Conservation (phyloP, 92 coral and sea anemone species). For the Nematostella vectensis region DNA sequence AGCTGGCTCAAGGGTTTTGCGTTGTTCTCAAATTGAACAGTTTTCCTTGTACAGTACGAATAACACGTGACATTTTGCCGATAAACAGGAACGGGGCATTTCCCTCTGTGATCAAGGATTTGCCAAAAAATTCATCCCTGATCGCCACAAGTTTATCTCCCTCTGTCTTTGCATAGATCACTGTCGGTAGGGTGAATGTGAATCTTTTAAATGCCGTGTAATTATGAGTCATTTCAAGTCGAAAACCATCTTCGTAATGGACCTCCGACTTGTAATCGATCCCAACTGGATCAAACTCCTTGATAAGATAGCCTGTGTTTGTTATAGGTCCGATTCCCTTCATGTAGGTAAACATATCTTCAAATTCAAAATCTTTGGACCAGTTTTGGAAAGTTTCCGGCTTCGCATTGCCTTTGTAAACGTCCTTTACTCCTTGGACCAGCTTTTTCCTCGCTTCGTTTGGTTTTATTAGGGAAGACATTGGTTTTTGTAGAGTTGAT, state of each 20-base stretch:
- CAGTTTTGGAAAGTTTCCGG: not conserved
- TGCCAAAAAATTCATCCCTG: not conserved
- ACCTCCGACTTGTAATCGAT: not conserved
- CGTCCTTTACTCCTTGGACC: slow-evolving; percentile 8
- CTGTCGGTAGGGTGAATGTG: slow-evolving; percentile 1
- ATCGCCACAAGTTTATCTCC: not conserved
- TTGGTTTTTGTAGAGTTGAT: slow-evolving; percentile 4
- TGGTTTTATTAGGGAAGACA: not conserved
- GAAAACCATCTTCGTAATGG: slow-evolving; percentile 17
- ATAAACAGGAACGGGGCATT: not conserved
- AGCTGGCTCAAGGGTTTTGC: no score
- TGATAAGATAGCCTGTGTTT: slow-evolving; percentile 5
- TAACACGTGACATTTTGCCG: not conserved
- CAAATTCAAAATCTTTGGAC: slow-evolving; percentile 11
- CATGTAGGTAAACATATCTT: not conserved
- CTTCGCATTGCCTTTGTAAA: slow-evolving; percentile 8
- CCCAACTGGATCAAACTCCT: not conserved
- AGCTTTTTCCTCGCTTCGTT: slow-evolving; percentile 11
- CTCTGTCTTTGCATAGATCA: slow-evolving; percentile 4
- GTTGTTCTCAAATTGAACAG: no score
- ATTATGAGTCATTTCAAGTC: slow-evolving; percentile 9
- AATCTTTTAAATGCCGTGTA: slow-evolving; percentile 9
- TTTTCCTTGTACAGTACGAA: not conserved
- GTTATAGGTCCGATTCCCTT: slow-evolving; percentile 2
- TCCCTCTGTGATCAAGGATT: not conserved